Percentiles rank a stretch among this genome's conserved stretches.
Conservation (phyloP, 2,113 vertebrate genomes). For the Nematolebias whitei region DNA sequence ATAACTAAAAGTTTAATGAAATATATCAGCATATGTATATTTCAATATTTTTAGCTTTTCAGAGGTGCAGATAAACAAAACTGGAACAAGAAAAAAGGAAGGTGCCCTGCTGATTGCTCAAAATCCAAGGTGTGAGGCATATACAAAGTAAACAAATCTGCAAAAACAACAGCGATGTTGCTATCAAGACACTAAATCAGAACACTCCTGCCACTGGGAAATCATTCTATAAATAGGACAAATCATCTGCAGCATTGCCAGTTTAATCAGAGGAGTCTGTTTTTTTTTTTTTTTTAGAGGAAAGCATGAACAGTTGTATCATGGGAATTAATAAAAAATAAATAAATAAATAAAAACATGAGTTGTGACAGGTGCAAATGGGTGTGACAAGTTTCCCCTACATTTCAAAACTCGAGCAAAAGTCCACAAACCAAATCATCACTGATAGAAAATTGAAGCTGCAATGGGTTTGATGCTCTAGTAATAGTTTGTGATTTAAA, state of each 20-base stretch:
- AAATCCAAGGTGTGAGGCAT: conserved; percentile 23
- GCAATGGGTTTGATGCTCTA: conserved; percentile 42
- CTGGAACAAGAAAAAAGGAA: conserved; percentile 7
- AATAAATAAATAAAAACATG: too few relatives aligned
- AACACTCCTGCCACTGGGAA: conserved; percentile 24
- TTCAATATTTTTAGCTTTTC: conserved; percentile 25
- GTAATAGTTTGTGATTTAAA: conserved; percentile 48
- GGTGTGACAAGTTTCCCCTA: conserved; percentile 30
- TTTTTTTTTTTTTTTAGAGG: conserved; percentile 22
- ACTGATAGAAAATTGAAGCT: conserved; percentile 29
- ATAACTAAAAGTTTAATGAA: too few relatives aligned
- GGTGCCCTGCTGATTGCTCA: conserved; percentile 15
- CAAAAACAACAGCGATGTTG: neutral
- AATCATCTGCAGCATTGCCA: neutral
- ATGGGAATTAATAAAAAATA: conserved; percentile 21
- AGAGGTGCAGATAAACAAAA: conserved; percentile 1
- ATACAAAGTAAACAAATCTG: conserved; percentile 19
- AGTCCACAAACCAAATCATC: conserved; percentile 44
- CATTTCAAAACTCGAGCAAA: conserved; percentile 44
- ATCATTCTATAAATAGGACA: neutral
- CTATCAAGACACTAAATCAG: conserved; percentile 27
- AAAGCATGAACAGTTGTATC: conserved; percentile 39
- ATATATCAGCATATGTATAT: too few relatives aligned
- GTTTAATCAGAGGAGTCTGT: too few relatives aligned
- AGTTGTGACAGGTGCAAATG: conserved; percentile 28